Evolutionary conservation across 2,888 invertebrate genomes (phyloP).

Genomic region (Gibbula magus): DNA sequence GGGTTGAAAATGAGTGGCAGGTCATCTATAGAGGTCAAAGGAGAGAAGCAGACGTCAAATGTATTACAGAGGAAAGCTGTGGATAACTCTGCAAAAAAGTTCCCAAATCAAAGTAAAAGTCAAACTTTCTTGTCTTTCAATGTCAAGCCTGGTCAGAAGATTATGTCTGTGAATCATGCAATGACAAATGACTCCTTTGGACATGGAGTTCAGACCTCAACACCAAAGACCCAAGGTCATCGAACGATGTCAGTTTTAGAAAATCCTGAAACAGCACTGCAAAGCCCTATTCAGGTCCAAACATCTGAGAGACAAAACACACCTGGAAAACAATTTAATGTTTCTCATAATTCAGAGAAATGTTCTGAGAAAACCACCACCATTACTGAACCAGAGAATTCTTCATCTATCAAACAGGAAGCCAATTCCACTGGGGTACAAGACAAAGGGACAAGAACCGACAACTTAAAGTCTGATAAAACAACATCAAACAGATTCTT

Average conservation of each 20-base stretch:
- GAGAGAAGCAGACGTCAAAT: not conserved
- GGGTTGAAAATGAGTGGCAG: not conserved
- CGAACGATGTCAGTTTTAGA: not conserved
- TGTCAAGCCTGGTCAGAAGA: not conserved
- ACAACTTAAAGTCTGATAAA: too few relatives aligned
- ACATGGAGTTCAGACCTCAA: too few relatives aligned
- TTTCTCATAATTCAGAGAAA: too few relatives aligned
- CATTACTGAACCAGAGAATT: too few relatives aligned
- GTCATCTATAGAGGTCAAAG: not conserved
- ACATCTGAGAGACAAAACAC: too few relatives aligned
- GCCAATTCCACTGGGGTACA: too few relatives aligned
- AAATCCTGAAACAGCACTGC: too few relatives aligned
- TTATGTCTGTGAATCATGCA: not conserved
- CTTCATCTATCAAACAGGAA: too few relatives aligned
- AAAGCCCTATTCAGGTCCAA: not conserved
- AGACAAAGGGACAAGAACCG: too few relatives aligned
- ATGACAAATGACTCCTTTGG: too few relatives aligned
- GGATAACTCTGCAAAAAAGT: not conserved
- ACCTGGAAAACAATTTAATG: too few relatives aligned
- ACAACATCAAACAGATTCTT: not conserved
- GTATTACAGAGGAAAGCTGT: not conserved
- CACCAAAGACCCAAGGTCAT: not conserved
- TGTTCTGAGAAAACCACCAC: too few relatives aligned
- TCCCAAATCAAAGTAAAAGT: not conserved
- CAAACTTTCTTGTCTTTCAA: not conserved